These are phyloP conservation scores for Epinephelus fuscoguttatus DNA, from an alignment of 2,113 vertebrate species.

Conservation along the genomic window DNA sequence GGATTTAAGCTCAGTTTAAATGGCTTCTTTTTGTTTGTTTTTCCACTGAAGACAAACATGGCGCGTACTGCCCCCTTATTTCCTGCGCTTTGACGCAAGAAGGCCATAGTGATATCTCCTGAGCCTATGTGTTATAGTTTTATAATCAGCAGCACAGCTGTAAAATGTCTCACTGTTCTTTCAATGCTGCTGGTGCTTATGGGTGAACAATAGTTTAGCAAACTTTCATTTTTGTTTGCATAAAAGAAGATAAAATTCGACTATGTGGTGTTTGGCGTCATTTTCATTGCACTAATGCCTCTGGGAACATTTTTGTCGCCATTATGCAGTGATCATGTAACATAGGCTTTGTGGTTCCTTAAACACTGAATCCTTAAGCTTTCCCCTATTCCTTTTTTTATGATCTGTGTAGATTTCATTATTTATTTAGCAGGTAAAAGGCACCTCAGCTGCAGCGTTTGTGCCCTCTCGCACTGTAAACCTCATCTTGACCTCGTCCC, in stretches of 20 bases:
- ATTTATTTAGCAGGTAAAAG: conserved; percentile 11
- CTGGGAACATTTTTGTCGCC: neutral
- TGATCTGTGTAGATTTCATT: neutral
- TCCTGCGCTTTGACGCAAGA: conserved; percentile 58
- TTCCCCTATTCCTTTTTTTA: neutral
- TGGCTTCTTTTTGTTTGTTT: conserved; percentile 72
- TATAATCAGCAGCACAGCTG: conserved; percentile 12
- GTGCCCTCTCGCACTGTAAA: conserved; percentile 24
- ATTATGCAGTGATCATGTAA: neutral
- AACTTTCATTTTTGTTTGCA: neutral
- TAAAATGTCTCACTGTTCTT: conserved; percentile 22
- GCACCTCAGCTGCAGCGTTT: neutral
- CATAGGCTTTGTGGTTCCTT: too few relatives aligned
- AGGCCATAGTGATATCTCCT: conserved; percentile 11
- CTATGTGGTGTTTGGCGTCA: neutral
- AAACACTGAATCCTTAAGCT: neutral
- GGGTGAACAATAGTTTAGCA: neutral
- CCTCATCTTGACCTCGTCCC: conserved; percentile 24
- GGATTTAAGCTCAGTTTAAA: conserved; percentile 54
- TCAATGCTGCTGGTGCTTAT: neutral
- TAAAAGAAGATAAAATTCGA: neutral
- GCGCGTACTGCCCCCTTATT: conserved; percentile 14
- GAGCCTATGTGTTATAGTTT: conserved; percentile 25
- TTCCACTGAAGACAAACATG: conserved; percentile 65
- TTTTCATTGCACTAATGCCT: neutral